Percentiles rank a stretch among this genome's conserved stretches.
phyloP scores from a whole-genome alignment of 1,140 invertebrate genomes.

The Anagrus nilaparvatae region DNA sequence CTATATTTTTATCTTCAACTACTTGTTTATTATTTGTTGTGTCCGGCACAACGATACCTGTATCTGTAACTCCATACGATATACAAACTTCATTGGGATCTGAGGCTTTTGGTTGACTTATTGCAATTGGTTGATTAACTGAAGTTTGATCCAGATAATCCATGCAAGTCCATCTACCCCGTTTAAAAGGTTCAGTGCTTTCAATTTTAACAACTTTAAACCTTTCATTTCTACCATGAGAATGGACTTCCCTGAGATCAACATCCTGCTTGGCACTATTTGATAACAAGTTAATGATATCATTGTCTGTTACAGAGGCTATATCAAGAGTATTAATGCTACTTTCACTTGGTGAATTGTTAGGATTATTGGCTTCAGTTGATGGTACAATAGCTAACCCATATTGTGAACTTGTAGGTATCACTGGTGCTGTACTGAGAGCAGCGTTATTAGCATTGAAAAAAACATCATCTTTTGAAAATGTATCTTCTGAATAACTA shows the following conservation, averaged over 20 bases:
- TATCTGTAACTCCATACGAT: slow-evolving; percentile 40
- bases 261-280: slow-evolving; percentile 46
- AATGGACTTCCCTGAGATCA: slow-evolving; percentile 60
- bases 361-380: slow-evolving; percentile 44
- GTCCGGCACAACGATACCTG: slow-evolving; percentile 34
- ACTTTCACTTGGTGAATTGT: slow-evolving; percentile 49
- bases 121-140: slow-evolving; percentile 43
- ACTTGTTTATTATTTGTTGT: slow-evolving; percentile 20
- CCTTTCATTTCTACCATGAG: slow-evolving; percentile 66
- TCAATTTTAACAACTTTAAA: slow-evolving; percentile 96
- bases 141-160: slow-evolving; percentile 85
- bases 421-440: slow-evolving; percentile 66
- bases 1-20: slow-evolving; percentile 6
- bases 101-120: slow-evolving; percentile 31
- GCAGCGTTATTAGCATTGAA: slow-evolving; percentile 65
- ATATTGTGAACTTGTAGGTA: slow-evolving; percentile 74
- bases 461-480: slow-evolving; percentile 71
- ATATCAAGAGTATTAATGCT: slow-evolving; percentile 52
- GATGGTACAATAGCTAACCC: slow-evolving; percentile 66
- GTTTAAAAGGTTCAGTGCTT: slow-evolving; percentile 85
- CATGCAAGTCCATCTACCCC: slow-evolving; percentile 91
- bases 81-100: slow-evolving; percentile 41
- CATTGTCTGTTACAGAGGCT: slow-evolving; percentile 40
- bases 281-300: slow-evolving; percentile 41
- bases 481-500: slow-evolving; percentile 74